Conservation (phyloP, 2,797 vertebrate genomes). For the Zalophus californianus region DNA sequence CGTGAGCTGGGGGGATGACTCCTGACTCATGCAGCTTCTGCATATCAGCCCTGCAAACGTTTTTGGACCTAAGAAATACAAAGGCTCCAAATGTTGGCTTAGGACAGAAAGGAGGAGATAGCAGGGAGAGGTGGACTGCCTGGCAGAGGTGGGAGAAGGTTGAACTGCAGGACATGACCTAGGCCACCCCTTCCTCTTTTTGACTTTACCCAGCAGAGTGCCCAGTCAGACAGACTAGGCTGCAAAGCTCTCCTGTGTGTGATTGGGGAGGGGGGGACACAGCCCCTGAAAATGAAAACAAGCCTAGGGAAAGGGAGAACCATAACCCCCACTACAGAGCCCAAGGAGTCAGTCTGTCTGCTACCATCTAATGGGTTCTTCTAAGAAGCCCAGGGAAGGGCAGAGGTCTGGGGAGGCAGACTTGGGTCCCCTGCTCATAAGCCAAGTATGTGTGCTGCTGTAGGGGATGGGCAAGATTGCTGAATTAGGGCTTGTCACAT, state of each 20-base stretch:
- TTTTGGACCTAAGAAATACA: neutral
- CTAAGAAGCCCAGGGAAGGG: neutral
- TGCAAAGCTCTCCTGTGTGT: neutral
- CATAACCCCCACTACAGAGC: neutral
- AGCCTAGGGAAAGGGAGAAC: neutral
- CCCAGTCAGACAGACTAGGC: fast-evolving
- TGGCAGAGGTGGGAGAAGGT: neutral
- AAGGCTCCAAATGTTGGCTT: neutral
- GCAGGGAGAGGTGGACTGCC: neutral
- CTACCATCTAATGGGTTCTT: neutral
- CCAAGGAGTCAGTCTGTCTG: neutral
- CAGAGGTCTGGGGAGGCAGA: neutral
- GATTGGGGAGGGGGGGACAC: neutral
- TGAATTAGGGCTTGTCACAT: slow-evolving; percentile 62
- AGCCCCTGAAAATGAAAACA: neutral
- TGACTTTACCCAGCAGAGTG: neutral
- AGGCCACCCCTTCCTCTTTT: neutral
- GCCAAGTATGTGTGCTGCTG: neutral
- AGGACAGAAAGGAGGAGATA: neutral
- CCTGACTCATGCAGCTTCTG: neutral
- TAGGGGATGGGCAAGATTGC: neutral
- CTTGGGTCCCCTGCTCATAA: neutral
- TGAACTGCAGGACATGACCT: neutral
- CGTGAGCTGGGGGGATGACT: neutral
- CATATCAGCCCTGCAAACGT: neutral